phyloP scores from a whole-genome alignment of 1,140 invertebrate species.

The Metopolophium dirhodum region DNA sequence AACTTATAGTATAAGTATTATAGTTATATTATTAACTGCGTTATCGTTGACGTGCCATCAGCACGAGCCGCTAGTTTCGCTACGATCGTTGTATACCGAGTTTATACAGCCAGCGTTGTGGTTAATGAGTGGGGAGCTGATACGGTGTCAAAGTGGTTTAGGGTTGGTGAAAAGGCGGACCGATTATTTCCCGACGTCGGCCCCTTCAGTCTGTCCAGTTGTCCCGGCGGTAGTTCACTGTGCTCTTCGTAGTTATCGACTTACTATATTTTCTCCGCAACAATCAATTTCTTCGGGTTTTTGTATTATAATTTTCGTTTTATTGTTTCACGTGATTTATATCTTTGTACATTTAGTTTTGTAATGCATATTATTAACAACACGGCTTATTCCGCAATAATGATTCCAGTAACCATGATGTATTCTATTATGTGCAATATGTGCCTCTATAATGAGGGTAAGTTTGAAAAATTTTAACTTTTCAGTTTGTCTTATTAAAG shows the following conservation, averaged over 20 bases:
- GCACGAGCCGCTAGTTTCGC: slow-evolving; percentile 30
- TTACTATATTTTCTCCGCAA: background rate
- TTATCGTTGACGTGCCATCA: background rate
- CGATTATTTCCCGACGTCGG: slow-evolving; percentile 49
- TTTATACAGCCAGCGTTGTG: background rate
- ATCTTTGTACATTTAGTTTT: background rate
- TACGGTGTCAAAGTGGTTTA: slow-evolving; percentile 28
- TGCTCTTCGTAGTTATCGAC: background rate
- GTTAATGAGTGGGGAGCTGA: slow-evolving; percentile 19
- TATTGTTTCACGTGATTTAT: background rate
- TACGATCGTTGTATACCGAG: background rate
- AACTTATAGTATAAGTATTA: background rate
- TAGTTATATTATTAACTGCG: background rate
- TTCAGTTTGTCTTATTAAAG: background rate
- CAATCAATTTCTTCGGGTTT: background rate
- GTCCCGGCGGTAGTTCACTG: background rate
- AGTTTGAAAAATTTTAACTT: background rate
- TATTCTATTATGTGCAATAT: background rate
- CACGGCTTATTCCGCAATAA: background rate
- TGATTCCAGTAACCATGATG: too few relatives aligned
- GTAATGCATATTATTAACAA: slow-evolving; percentile 7
- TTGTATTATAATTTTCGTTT: background rate
- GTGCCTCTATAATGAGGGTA: slow-evolving; percentile 17
- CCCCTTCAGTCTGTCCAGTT: slow-evolving; percentile 49
- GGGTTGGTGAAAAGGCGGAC: slow-evolving; percentile 57